Percentiles rank a stretch among this genome's conserved stretches.
Conservation (phyloP, 2,797 vertebrate genomes). For the Cygnus olor region DNA sequence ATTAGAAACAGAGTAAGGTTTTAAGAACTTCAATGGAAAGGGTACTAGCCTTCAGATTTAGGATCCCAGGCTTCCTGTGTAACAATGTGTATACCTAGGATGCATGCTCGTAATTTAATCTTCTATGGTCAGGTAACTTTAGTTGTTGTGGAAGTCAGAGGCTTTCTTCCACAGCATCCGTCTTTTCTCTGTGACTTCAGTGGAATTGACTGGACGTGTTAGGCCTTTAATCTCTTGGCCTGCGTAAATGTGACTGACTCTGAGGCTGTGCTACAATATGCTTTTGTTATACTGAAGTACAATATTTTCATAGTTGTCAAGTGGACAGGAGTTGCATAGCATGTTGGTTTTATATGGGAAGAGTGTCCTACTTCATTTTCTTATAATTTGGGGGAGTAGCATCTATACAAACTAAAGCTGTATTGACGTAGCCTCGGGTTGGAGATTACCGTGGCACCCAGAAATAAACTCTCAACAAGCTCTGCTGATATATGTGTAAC, state of each 20-base stretch:
- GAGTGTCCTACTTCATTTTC: background rate
- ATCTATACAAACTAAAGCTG: background rate
- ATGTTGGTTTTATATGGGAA: background rate
- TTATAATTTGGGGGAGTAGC: background rate
- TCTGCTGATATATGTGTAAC: background rate
- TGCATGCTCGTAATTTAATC: background rate
- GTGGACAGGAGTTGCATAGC: background rate
- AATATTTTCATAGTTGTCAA: background rate
- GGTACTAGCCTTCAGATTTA: background rate
- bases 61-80: background rate
- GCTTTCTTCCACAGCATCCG: background rate
- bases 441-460: background rate
- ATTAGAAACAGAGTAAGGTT: background rate
- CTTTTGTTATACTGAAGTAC: background rate
- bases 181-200: background rate
- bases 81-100: background rate
- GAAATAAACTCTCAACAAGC: background rate
- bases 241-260: background rate
- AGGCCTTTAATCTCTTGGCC: background rate
- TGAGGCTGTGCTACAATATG: background rate
- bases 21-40: background rate
- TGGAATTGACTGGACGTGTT: background rate
- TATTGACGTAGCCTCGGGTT: background rate
- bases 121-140: background rate
- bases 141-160: background rate